These are phyloP conservation scores for Zosterops japonicus DNA, from an alignment of 2,113 vertebrate species.

Conservation along the genomic window DNA sequence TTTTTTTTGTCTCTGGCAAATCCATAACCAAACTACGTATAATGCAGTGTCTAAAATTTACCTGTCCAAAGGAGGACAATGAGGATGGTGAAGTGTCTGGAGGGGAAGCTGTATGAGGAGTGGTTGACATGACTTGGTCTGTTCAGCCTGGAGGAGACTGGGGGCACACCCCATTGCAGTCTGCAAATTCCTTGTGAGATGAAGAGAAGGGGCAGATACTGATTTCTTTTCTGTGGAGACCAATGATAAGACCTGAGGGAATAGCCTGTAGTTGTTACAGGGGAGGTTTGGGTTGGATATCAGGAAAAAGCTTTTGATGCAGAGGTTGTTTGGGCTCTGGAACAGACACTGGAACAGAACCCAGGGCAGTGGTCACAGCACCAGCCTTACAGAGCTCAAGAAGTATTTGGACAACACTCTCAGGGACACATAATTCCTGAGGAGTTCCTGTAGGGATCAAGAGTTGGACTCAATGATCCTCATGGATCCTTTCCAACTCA, in stretches of 20 bases:
- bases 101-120: fast-evolving
- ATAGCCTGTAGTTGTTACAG: neutral
- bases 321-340: neutral
- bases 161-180: neutral
- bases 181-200: neutral
- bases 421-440: no score
- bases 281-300: neutral
- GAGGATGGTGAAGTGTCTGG: neutral
- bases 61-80: neutral
- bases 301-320: neutral
- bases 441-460: neutral
- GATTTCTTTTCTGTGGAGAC: neutral
- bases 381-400: neutral
- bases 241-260: neutral
- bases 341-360: neutral
- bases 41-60: neutral
- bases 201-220: neutral
- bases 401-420: neutral
- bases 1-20: neutral
- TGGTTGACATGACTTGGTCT: neutral
- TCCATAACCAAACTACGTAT: no score
- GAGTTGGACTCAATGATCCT: neutral
- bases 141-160: neutral
- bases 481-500: neutral
- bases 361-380: neutral